Evolutionary conservation across 2,797 vertebrate species (phyloP), one percentile per base, ranked within the genome.

Genomic region (Pangasius djambal): DNA sequence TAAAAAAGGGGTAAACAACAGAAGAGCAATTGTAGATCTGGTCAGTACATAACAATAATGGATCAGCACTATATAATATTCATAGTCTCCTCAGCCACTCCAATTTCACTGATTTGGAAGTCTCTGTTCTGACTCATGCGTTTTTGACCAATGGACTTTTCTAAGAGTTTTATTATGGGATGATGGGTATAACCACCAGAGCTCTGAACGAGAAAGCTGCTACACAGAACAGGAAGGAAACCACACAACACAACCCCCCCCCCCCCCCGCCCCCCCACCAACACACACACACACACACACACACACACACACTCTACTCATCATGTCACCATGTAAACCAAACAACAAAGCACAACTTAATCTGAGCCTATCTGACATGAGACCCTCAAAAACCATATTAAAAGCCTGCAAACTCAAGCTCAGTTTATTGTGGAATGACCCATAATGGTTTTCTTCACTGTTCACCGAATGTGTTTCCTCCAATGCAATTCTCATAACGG

Each of bases 171-270:
- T 82, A n/a, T 50, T 50, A n/a, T 8, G 37, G 16, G 15, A 83
- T 65, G n/a, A 40, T 81, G 55, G 77, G 40, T 83, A 89, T 75
- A 83, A n/a, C 50, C 77, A 84, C 52, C 50, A 81, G 18, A 65
- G 72, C 40, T 55, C 86, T 57, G 70, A 70, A 86, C 87, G 77
- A 86, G 83, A 84, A 65, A 63, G 65, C 72, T 88, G 72, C 86
- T 87, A 88, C 44, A 81, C 69, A 90, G 87, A 89, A 89, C 86
- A 90, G 87, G 87, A 88, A 90, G 89, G 89, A 93, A 89, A 85
- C 79, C 88, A 77, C 77, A 44, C 70, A 67, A 74, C 37, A 34
- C 83, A 61, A 12, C 6, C n/a, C 67, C 15, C 10, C 52, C 52
- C 34, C 40, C 40, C 40, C 40, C 40, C 40, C 40, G 1, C 40